Evolutionary conservation across 2,113 vertebrate species (phyloP), one percentile per base, ranked within the genome.

Genomic region (Perca flavescens): DNA sequence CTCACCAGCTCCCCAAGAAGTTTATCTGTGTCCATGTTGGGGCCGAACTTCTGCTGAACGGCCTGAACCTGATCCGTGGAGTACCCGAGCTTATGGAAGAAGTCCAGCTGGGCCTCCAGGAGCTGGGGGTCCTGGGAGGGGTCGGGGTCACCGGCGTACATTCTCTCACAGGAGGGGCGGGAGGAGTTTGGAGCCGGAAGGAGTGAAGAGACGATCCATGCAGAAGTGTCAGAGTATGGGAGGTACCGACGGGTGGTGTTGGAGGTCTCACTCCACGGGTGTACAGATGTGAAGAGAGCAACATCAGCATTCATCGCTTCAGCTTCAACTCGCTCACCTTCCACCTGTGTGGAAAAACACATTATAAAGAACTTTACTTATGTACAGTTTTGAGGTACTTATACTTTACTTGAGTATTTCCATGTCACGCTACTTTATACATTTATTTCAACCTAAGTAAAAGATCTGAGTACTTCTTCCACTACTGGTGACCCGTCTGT

Each of bases 41-140:
- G 72, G 16, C 97, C 97, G 6, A 97, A 95, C 91, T 96, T 97
- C 77, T 95, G 95, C 74, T 97, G 95, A 13, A 95, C 96, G 0
- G 92, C 89, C 58, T 86, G 88, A 66, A 99, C 95, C 93, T 98
- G 97, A 2, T 89, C 88, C 0, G 95, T 90, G 0, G 97, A 96
- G 89, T 98, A 99, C 22, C 98, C 98, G 65, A 99, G 94, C 85
- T 99, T 99, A 46, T 96, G 96, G 92, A 97, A 98, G 87, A 98
- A 97, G 73, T 98, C 97, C 91, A 98, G 93, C 85, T 96, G 97
- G 88, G 96, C 84, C 83, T 94, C 87, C 92, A 90, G 0, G 56
- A 22, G 17, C 69, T 34, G 52, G 1, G 22, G 60, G 43, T 86
- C 86, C 0, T 6, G n/a, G 40, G 75, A 75, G 0, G 13, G 76